Percentiles rank a stretch among this genome's conserved stretches.
phyloP scores from a whole-genome alignment of 2,888 invertebrate species.

The Acrocera orbiculus region DNA sequence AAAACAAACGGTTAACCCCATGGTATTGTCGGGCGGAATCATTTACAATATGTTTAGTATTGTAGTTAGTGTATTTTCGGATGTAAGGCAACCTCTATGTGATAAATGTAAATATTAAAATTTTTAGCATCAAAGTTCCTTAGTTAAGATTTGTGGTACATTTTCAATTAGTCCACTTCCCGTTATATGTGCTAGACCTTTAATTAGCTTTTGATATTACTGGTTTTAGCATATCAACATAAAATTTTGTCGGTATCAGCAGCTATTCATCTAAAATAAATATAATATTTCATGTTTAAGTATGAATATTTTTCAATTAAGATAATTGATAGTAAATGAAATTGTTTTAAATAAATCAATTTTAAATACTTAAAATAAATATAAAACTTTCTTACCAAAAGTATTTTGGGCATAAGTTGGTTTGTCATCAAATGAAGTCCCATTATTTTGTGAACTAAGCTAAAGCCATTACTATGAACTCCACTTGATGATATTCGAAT shows the following conservation, averaged over 20 bases:
- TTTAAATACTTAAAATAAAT: not conserved
- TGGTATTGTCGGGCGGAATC: no score
- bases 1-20: no score
- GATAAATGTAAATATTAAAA: slow-evolving; percentile 62
- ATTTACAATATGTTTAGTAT: no score
- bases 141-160: slow-evolving; percentile 69
- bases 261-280: slow-evolving; percentile 56
- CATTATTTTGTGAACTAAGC: slow-evolving; percentile 64
- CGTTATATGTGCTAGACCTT: slow-evolving; percentile 89
- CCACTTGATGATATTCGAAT: slow-evolving; percentile 85
- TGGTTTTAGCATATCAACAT: slow-evolving; percentile 57
- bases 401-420: slow-evolving; percentile 60
- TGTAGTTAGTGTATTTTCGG: no score
- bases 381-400: slow-evolving; percentile 43
- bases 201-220: slow-evolving; percentile 55
- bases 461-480: slow-evolving; percentile 93
- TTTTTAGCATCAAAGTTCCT: slow-evolving; percentile 53
- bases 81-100: no score
- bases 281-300: not conserved
- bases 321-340: no score
- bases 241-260: slow-evolving; percentile 80
- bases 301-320: no score
- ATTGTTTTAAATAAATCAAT: no score
- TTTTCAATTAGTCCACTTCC: slow-evolving; percentile 91
- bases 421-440: slow-evolving; percentile 44